Evolutionary conservation across 2,113 vertebrate genomes (phyloP).

Genomic region (Dermatemys mawii): DNA sequence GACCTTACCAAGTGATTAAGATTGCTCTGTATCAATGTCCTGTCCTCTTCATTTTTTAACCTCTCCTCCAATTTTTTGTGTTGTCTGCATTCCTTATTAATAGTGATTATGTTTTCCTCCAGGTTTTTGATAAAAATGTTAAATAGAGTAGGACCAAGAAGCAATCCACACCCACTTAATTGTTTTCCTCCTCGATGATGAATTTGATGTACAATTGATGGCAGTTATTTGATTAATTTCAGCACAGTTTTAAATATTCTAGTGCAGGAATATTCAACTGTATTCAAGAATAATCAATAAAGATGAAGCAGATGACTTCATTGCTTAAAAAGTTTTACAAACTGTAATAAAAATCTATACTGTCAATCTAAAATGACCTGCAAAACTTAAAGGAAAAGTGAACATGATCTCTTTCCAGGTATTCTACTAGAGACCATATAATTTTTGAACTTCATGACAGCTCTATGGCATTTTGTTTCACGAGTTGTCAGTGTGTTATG

Average conservation of each 20-base stretch:
- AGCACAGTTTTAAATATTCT: background rate
- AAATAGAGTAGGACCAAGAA: background rate
- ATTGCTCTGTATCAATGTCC: background rate
- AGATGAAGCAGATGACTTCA: conserved; percentile 37
- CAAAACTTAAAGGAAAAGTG: conserved; percentile 73
- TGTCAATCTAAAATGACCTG: conserved; percentile 75
- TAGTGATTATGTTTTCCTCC: too few species aligned
- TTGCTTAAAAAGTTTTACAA: conserved; percentile 63
- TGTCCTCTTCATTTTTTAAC: background rate
- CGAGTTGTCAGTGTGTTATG: conserved; percentile 66
- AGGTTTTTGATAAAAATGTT: too few species aligned
- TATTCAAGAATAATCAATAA: conserved; percentile 43
- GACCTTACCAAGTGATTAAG: background rate
- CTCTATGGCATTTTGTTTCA: conserved; percentile 77
- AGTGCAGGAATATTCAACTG: background rate
- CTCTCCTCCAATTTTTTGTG: too few species aligned
- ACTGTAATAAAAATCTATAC: conserved; percentile 68
- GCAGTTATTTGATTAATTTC: background rate
- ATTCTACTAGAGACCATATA: conserved; percentile 77
- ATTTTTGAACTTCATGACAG: conserved; percentile 82
- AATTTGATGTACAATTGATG: background rate
- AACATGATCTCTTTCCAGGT: conserved; percentile 73
- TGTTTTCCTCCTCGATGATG: background rate
- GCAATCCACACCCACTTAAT: background rate
- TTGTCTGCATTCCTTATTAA: too few species aligned